phyloP scores from a whole-genome alignment of 2,888 invertebrate genomes.

The Chouioia cunea region DNA sequence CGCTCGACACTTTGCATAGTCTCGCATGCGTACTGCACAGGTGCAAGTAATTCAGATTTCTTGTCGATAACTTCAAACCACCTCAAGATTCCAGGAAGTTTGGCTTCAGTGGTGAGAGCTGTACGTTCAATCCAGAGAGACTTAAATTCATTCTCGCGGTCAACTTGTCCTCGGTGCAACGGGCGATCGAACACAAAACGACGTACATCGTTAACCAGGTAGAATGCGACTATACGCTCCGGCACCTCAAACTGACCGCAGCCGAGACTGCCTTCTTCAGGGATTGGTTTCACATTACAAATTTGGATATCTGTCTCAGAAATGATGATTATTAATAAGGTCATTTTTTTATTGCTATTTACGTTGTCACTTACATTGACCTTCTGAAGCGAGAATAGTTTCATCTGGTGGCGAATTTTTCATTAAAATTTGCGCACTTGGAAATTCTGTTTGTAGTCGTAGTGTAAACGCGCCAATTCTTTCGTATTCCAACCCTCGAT shows the following conservation, averaged over 20 bases:
- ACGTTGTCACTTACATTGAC: slow-evolving; percentile 77
- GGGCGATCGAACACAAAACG: slow-evolving; percentile 93
- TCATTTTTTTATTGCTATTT: not conserved
- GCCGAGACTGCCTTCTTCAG: slow-evolving; percentile 75
- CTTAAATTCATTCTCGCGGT: slow-evolving; percentile 96
- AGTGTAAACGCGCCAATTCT: slow-evolving; percentile 94
- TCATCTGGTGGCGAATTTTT: slow-evolving; percentile 93
- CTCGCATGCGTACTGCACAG: slow-evolving; percentile 92
- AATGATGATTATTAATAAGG: not conserved
- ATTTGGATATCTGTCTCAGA: slow-evolving; percentile 86
- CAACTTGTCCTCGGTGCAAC: slow-evolving; percentile 88
- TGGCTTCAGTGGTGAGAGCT: slow-evolving; percentile 83
- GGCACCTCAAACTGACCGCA: slow-evolving; percentile 79
- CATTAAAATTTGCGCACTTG: slow-evolving; percentile 92
- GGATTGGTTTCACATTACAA: slow-evolving; percentile 91
- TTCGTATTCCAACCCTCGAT: slow-evolving; percentile 95
- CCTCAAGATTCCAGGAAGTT: slow-evolving; percentile 90
- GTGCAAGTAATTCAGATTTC: slow-evolving; percentile 82
- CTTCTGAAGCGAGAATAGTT: slow-evolving; percentile 85
- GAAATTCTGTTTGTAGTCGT: slow-evolving; percentile 92
- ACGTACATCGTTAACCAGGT: slow-evolving; percentile 90
- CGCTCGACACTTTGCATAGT: slow-evolving; percentile 92
- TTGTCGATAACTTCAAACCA: slow-evolving; percentile 92
- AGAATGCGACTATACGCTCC: slow-evolving; percentile 89
- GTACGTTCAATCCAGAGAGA: slow-evolving; percentile 96